Conservation (phyloP, 30 jellyfish, hydroid and myxozoan species). For the Morbakka virulenta region DNA sequence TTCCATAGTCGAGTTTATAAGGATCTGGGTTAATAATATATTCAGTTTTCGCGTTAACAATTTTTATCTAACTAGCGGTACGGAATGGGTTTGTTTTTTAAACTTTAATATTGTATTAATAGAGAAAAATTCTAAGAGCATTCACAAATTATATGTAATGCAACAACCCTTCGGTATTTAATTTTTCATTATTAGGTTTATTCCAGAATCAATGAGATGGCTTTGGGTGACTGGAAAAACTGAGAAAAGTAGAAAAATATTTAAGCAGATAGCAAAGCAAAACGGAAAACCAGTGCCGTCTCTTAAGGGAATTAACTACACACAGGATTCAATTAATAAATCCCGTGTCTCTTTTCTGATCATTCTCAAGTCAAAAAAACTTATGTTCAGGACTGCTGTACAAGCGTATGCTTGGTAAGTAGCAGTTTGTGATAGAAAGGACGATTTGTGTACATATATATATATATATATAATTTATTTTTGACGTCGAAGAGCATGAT, state of each 20-base stretch:
- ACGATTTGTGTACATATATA: no score
- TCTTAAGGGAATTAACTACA: not conserved
- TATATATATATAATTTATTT: no score
- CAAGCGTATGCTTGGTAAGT: not conserved
- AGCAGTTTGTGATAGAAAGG: no score
- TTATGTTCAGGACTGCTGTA: not conserved
- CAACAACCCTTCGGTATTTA: not conserved
- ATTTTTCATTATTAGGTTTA: constrained; percentile 4
- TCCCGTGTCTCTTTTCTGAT: not conserved
- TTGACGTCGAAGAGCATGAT: no score
- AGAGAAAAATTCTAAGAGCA: no score
- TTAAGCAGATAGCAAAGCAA: not conserved
- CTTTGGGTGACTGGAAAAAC: constrained; percentile 67
- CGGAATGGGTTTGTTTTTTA: no score
- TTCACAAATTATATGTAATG: not conserved
- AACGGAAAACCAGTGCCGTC: not conserved
- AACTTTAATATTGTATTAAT: no score
- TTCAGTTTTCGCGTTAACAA: no score
- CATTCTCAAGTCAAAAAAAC: not conserved
- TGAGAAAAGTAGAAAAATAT: not conserved
- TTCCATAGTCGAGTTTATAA: no score
- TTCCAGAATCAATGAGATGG: constrained; percentile 75
- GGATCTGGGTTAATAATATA: no score
- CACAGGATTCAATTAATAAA: not conserved
- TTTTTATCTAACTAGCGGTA: no score